Base-by-base conservation (phyloP, 2,113 vertebrate species). In the Mus spicilegus region DNA sequence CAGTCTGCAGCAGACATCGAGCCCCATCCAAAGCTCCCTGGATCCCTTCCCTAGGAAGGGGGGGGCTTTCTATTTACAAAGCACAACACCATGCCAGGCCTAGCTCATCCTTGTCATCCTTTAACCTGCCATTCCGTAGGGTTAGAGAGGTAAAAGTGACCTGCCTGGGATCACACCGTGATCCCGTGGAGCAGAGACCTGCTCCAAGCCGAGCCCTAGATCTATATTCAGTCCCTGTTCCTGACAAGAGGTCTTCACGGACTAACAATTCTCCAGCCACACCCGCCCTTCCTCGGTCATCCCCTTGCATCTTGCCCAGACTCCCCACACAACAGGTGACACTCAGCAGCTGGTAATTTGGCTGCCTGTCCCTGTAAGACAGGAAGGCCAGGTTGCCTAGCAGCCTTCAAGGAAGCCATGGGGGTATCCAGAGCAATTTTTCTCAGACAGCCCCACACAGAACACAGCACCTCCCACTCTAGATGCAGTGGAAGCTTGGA, bases 111-210 rank as follows among this genome's bases (percentile, higher is more conserved):
- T 49, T 54, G 87, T 77, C 26, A 78, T 80, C 61, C 54, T 56
- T 87, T 70, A 84, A 20, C 46, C 78, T 5, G 10, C 13, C 33
- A 24, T 84, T 90, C 33, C 77, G 17, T 67, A 89, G 58, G 65
- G 36, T 94, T 89, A 78, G 94, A 94, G 67, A 95, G 49, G 88
- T 49, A 36, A 86, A 86, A 85, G 92, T 58, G n/a, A 76, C 49
- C 67, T 61, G n/a, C 33, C 58, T 19, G 33, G 88, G 58, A 76
- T 75, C 81, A 78, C 73, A 89, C 12, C 73, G 93, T 11, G 8
- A 81, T 19, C 49, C 54, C 24, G 4, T 6, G 56, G n/a, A 58
- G 61, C 61, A 82, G 76, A 91, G 87, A 63, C 67, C 39, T 12
- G 39, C 2, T 36, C 95, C 54, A 67, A 69, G 75, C 33, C 42